phyloP scores from a whole-genome alignment of 2,113 vertebrate genomes.

The Xiphophorus maculatus region DNA sequence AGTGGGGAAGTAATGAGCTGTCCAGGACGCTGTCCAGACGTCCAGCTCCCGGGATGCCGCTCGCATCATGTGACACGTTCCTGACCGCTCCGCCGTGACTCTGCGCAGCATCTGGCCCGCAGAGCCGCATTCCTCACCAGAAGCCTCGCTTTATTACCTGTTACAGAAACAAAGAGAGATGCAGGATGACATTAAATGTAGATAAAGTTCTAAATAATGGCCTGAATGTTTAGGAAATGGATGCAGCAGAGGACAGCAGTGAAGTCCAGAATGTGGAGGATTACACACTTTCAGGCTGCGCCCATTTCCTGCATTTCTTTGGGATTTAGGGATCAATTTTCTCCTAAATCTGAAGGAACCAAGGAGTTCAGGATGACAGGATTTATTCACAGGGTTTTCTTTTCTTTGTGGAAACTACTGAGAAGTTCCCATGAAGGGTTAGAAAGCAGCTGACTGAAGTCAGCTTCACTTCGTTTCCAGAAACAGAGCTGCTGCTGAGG shows the following conservation, averaged over 20 bases:
- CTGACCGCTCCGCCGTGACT: background rate
- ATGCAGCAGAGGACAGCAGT: background rate
- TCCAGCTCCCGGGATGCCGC: background rate
- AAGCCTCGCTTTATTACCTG: background rate
- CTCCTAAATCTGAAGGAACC: background rate
- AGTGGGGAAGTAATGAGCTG: slow-evolving; percentile 32
- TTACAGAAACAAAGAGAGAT: background rate
- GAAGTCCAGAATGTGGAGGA: background rate
- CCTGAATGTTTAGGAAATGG: background rate
- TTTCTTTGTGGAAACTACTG: too few species aligned
- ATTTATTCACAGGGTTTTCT: background rate
- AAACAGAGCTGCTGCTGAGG: too few species aligned
- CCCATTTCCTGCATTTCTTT: background rate
- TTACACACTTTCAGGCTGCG: too few species aligned
- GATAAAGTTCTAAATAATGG: background rate
- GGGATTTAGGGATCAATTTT: background rate
- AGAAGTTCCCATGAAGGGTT: too few species aligned
- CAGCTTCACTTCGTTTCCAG: too few species aligned
- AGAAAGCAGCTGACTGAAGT: too few species aligned
- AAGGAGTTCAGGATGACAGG: too few species aligned
- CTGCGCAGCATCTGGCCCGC: background rate
- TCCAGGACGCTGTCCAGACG: slow-evolving; percentile 39
- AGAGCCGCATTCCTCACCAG: background rate
- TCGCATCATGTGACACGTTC: background rate
- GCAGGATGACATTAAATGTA: background rate